Conservation (phyloP, 2,888 invertebrate species). For the Ecliptopera silaceata region DNA sequence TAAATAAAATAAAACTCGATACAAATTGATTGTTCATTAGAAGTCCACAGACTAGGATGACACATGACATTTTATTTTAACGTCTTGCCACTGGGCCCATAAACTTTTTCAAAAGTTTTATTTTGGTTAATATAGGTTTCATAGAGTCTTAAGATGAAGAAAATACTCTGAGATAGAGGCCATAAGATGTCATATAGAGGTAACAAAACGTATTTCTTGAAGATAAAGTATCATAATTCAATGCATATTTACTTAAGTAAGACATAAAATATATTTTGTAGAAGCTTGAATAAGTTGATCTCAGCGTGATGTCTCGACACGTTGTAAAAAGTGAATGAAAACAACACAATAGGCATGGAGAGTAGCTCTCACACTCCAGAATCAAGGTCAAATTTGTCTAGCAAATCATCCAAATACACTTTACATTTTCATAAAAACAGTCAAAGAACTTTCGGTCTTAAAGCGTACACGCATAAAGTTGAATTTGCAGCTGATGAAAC, state of each 20-base stretch:
- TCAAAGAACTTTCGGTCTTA: conserved; percentile 37
- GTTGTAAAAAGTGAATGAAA: conserved; percentile 73
- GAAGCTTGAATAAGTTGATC: conserved; percentile 16
- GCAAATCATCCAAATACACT: conserved; percentile 66
- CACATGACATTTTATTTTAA: neutral
- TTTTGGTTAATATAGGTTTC: too few species aligned
- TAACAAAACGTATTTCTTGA: too few species aligned
- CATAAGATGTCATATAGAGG: too few species aligned
- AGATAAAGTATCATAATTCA: too few species aligned
- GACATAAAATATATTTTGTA: too few species aligned
- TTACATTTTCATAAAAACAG: conserved; percentile 38
- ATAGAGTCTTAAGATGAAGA: too few species aligned
- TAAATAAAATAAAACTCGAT: conserved; percentile 23
- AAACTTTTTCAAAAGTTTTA: too few species aligned
- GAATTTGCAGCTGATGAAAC: conserved; percentile 23
- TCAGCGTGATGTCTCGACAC: conserved; percentile 46
- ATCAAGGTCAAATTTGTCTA: conserved; percentile 78
- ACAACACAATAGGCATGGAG: conserved; percentile 66
- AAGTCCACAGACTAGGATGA: too few species aligned
- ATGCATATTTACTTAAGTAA: too few species aligned
- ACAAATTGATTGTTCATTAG: conserved; percentile 20
- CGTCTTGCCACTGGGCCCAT: too few species aligned
- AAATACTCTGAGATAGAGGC: too few species aligned
- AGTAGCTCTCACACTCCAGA: conserved; percentile 65
- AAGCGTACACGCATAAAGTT: conserved; percentile 9